Evolutionary conservation across 2,888 invertebrate species (phyloP), one percentile per base, ranked within the genome.

Genomic region (Magallana nippona): DNA sequence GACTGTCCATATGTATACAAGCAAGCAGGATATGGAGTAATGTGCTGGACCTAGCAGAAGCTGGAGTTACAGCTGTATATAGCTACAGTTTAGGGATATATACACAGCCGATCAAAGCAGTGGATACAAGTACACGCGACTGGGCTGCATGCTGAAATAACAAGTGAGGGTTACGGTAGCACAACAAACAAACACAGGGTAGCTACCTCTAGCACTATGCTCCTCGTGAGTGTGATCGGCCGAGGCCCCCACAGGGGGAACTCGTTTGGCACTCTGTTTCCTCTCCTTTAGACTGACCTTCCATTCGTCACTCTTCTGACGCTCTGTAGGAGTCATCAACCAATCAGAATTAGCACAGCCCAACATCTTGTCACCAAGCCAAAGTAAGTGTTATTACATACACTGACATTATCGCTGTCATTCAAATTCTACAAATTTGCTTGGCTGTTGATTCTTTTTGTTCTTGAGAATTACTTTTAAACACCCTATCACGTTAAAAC

Each of bases 241-340:
- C 13, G 92, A 92, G 13, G 92, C 91, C 13, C 92, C 93, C 10
- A 92, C 90, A 2, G 92, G 93, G 44, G 92, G 92, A 3, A 92
- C 91, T 78, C 93, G 79, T 85, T 90, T 90, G 78, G 90, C 89
- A 85, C 90, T 91, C 79, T 79, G 57, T 79, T 86, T 85, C 79
- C 90, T 88, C 17, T 92, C 91, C 80, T 91, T 91, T 62, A 91
- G 81, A 55, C 85, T 88, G 81, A 91, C 83, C 86, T 89, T 92
- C 92, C 91, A 91, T 79, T 92, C 93, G 55, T 92, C 92, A 17
- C 89, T 86, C 82, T 91, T 92, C 13, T 91, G 90, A 79, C 91
- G 91, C 79, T 93, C 93, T 92, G 86, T 17, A 85, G 86, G 57
- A 32, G 22, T 71, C 27, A 71, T 10, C 1, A 71, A 71, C 27